Base-by-base conservation (phyloP, 2,113 vertebrate species). In the Collichthys lucidus region DNA sequence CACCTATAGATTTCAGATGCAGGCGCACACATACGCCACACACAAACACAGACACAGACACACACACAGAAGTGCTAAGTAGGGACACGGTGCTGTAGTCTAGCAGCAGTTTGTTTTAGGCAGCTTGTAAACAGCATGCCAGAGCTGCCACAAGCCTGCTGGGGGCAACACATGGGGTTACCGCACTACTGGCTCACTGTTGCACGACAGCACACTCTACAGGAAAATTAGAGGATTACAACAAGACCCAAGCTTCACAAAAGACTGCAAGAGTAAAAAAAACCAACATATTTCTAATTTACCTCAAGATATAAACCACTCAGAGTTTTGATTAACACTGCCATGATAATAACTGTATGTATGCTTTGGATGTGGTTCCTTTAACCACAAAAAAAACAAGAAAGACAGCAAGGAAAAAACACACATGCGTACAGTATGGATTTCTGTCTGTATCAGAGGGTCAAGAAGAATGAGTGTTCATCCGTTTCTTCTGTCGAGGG, bases 81-180 rank as follows among this genome's bases (percentile, higher is more conserved):
- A 89, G 85, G 75, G 77, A 79, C 79, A 74, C 26, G 52, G 77
- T 74, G 80, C 83, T 82, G 74, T 79, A 79, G 87, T 90, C 79
- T 78, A 85, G 82, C 81, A 84, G 89, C 86, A 81, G 89, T 91
- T 92, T 89, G 91, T 93, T 92, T 93, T 91, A 85, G 88, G 74
- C 91, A 90, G 91, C 91, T 90, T 93, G 90, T 92, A 88, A 91
- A 90, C 90, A 89, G 86, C 89, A 89, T 92, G 90, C 88, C 88
- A 79, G 78, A 83, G 85, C 88, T 88, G 80, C 88, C 86, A 83
- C 93, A 72, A 61, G 77, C 77, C 68, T 50, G 82, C 77, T 59
- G 79, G 60, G 79, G 74, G 76, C 65, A 80, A 65, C 59, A 65
- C 71, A 68, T 20, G 11, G 74, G 62, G 86, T 76, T 56, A 42